phyloP scores from a whole-genome alignment of 2,797 vertebrate species.

The Mionectes olivaceus region DNA sequence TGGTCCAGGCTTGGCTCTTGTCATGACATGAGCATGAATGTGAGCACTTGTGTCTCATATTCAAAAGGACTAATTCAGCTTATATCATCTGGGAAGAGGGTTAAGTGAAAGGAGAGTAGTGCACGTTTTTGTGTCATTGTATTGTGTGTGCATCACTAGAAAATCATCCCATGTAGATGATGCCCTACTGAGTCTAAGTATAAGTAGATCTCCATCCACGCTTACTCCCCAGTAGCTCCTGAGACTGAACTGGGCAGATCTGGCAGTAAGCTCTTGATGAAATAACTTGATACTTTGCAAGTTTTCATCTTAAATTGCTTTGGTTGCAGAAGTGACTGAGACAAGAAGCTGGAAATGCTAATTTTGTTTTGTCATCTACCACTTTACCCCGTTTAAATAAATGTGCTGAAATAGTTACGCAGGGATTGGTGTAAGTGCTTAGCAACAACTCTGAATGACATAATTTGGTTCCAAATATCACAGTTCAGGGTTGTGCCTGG shows the following conservation, averaged over 20 bases:
- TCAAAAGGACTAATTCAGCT: background rate
- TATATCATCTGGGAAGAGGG: background rate
- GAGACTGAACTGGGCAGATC: background rate
- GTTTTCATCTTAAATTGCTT: background rate
- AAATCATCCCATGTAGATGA: background rate
- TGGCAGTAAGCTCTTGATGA: background rate
- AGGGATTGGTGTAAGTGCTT: background rate
- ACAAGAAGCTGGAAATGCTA: background rate
- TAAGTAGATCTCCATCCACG: background rate
- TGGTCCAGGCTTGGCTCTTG: background rate
- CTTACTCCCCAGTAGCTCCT: rapidly evolving
- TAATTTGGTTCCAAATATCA: background rate
- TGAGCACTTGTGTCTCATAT: background rate
- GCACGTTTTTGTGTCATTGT: background rate
- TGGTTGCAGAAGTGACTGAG: background rate
- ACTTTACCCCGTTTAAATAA: background rate
- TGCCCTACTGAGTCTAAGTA: background rate
- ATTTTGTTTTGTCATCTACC: background rate
- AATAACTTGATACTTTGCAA: background rate
- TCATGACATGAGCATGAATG: background rate
- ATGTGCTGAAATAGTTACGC: background rate
- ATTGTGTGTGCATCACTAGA: background rate
- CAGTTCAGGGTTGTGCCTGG: background rate
- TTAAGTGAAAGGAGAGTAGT: background rate
- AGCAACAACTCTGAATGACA: background rate